Percentiles rank a stretch among this genome's conserved stretches.
Conservation (phyloP, 2,797 vertebrate species). For the Tragelaphus eurycerus region DNA sequence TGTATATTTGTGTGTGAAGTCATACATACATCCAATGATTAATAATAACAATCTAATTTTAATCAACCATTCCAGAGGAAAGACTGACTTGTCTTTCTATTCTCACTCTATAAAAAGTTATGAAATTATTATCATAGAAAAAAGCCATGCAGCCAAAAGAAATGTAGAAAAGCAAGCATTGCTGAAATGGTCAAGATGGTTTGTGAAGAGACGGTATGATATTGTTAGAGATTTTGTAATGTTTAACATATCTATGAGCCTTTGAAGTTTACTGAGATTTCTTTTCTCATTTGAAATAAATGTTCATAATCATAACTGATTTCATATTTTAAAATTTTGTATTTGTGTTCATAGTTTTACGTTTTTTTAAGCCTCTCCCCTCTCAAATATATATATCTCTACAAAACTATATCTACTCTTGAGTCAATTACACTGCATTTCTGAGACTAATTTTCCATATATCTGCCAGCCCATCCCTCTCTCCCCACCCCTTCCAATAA, state of each 20-base stretch:
- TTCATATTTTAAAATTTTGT: background rate
- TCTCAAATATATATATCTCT: background rate
- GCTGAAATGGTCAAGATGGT: background rate
- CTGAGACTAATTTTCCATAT: background rate
- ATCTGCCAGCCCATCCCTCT: background rate
- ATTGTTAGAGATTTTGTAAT: background rate
- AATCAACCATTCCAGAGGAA: background rate
- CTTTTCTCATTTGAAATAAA: constrained; percentile 22
- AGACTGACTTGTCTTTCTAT: background rate
- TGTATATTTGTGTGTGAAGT: background rate
- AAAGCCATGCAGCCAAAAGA: background rate
- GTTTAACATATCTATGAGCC: background rate
- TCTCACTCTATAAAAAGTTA: background rate
- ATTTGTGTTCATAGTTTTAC: background rate
- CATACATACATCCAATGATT: background rate
- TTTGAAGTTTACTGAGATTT: background rate
- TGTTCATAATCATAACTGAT: background rate
- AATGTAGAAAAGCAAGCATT: background rate
- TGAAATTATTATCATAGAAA: background rate
- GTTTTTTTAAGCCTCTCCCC: background rate
- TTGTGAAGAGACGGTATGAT: background rate
- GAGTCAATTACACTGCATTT: background rate
- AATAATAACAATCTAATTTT: background rate
- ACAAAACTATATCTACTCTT: background rate
- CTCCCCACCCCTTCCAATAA: background rate